Conservation (phyloP, 1,140 invertebrate genomes). For the Camponotus vicinus region DNA sequence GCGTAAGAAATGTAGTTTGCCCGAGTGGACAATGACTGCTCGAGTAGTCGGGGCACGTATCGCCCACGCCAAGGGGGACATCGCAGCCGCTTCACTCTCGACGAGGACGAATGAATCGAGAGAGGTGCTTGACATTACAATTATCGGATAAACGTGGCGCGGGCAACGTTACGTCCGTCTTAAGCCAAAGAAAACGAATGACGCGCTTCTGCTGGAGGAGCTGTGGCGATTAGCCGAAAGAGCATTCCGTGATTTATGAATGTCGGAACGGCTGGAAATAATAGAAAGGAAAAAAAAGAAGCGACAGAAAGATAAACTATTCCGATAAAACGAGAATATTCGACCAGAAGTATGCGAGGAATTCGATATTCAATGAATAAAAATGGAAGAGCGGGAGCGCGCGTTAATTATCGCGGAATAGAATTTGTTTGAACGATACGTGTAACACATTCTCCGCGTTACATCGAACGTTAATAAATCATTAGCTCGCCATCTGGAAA, state of each 20-base stretch:
- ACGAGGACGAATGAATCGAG: constrained; percentile 63
- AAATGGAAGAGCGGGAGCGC: too few species aligned
- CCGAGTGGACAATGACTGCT: constrained; percentile 61
- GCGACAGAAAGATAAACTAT: neutral
- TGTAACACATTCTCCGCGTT: neutral
- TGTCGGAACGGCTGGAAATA: neutral
- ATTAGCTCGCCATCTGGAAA: neutral
- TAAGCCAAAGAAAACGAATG: constrained; percentile 60
- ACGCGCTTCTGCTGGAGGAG: constrained; percentile 29
- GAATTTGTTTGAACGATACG: constrained; percentile 11
- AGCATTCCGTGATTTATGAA: constrained; percentile 60
- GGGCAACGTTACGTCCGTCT: constrained; percentile 57
- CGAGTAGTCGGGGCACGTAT: constrained; percentile 58
- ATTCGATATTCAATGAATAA: constrained; percentile 30
- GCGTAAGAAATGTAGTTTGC: constrained; percentile 63
- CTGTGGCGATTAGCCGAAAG: constrained; percentile 52
- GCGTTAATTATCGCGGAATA: constrained; percentile 18
- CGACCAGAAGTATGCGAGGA: neutral
- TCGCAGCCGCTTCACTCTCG: constrained; percentile 55
- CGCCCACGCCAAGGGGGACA: constrained; percentile 44
- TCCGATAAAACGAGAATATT: constrained; percentile 23
- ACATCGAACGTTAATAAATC: constrained; percentile 55
- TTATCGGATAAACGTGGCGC: constrained; percentile 60
- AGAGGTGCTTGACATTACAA: constrained; percentile 62
- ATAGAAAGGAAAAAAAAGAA: neutral